Percentiles rank a stretch among this genome's conserved stretches.
Evolutionary conservation across 2,113 vertebrate species (phyloP).

Genomic region (Eulemur rufifrons): DNA sequence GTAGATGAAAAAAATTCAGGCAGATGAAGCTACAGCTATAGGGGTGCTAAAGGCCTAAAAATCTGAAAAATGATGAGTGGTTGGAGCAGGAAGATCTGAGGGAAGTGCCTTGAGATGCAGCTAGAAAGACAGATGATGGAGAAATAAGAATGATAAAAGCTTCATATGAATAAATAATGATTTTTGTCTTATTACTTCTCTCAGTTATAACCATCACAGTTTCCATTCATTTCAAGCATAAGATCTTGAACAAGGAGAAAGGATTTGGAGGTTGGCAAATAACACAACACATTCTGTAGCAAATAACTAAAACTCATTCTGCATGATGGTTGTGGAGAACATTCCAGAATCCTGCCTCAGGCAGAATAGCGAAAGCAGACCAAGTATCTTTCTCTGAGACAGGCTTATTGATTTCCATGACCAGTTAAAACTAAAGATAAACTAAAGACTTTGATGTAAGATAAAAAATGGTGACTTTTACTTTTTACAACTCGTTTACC

Average conservation of each 20-base stretch:
- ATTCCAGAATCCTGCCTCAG: background rate
- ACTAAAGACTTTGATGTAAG: background rate
- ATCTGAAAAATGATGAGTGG: background rate
- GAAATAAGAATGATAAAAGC: background rate
- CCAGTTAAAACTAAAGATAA: conserved; percentile 7
- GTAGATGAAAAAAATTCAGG: background rate
- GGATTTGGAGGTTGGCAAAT: background rate
- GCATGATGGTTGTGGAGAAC: background rate
- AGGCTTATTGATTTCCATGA: background rate
- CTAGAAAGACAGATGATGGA: background rate
- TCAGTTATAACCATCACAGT: background rate
- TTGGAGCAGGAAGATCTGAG: background rate
- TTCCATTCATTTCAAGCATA: background rate
- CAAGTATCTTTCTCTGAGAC: background rate
- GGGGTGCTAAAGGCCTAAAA: background rate
- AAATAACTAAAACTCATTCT: background rate
- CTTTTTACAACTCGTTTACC: background rate
- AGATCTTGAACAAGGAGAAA: background rate
- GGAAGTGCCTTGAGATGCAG: background rate
- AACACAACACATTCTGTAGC: background rate
- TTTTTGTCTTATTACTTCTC: background rate
- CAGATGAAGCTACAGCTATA: background rate
- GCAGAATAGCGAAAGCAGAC: background rate
- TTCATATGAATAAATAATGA: background rate
- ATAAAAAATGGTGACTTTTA: conserved; percentile 8